Conservation (phyloP, 2,113 vertebrate genomes). For the Onychorhynchus coronatus region DNA sequence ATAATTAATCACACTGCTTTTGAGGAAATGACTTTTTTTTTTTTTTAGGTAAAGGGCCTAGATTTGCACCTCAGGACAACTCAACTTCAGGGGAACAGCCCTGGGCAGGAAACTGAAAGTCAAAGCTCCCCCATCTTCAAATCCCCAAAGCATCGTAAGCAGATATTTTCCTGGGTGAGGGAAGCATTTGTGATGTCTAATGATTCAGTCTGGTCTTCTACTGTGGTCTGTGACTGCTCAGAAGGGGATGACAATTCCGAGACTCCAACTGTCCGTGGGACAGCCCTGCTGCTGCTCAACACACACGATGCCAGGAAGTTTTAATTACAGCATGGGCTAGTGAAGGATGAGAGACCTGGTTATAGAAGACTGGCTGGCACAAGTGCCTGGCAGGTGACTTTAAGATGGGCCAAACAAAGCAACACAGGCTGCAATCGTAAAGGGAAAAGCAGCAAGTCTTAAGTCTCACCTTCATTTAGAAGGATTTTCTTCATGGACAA, state of each 20-base stretch:
- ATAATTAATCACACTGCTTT: not conserved
- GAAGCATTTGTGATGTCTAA: not conserved
- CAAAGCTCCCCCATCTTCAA: not conserved
- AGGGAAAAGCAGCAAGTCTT: not conserved
- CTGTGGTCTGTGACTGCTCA: not conserved
- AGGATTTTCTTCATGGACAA: not conserved
- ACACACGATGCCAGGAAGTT: not conserved
- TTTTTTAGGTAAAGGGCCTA: not conserved
- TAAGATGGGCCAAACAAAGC: not conserved
- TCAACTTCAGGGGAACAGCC: not conserved
- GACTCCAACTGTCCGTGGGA: not conserved
- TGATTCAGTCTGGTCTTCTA: not conserved
- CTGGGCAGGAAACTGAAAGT: not conserved
- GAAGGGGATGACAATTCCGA: not conserved
- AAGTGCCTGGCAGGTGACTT: not conserved
- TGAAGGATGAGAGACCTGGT: not conserved
- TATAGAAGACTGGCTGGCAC: not conserved
- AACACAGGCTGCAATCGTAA: not conserved
- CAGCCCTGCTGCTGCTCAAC: not conserved
- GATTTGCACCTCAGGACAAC: not conserved
- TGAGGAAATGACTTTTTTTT: not conserved
- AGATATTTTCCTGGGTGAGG: not conserved
- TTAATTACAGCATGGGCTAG: not conserved
- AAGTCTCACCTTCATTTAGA: not conserved
- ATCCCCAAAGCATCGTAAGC: not conserved